phyloP scores from a whole-genome alignment of 2,113 vertebrate species.

The Myocastor coypus region DNA sequence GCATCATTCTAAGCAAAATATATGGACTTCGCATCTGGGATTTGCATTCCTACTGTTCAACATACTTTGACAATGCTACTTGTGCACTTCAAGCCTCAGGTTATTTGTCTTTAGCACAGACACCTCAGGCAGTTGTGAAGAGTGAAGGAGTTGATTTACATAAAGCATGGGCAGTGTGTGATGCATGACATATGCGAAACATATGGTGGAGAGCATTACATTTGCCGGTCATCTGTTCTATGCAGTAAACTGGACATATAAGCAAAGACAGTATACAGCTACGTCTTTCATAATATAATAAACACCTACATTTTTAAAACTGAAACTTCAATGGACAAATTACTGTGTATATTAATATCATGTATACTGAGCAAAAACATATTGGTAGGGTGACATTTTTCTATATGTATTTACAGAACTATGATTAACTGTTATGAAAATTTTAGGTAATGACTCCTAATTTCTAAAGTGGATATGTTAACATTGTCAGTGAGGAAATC shows the following conservation, averaged over 20 bases:
- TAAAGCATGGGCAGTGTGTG: neutral
- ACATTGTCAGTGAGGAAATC: neutral
- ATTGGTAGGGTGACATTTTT: neutral
- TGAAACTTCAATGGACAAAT: neutral
- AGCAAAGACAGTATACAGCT: neutral
- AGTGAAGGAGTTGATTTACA: neutral
- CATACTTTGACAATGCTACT: neutral
- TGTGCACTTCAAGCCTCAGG: neutral
- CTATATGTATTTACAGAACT: neutral
- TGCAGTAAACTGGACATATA: neutral
- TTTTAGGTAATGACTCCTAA: neutral
- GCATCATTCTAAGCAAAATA: neutral
- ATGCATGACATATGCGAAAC: neutral
- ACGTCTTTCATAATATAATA: neutral
- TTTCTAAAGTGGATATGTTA: neutral
- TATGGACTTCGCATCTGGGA: neutral
- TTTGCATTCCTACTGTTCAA: neutral
- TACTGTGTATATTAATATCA: neutral
- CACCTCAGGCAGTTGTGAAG: neutral
- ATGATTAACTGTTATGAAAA: neutral
- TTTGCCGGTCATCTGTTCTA: neutral
- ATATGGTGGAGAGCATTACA: neutral
- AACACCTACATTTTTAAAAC: neutral
- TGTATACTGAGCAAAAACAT: neutral
- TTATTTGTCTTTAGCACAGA: neutral